phyloP scores from a whole-genome alignment of 53 echinoderm and acorn worm species.

The Temnopleurus reevesii region DNA sequence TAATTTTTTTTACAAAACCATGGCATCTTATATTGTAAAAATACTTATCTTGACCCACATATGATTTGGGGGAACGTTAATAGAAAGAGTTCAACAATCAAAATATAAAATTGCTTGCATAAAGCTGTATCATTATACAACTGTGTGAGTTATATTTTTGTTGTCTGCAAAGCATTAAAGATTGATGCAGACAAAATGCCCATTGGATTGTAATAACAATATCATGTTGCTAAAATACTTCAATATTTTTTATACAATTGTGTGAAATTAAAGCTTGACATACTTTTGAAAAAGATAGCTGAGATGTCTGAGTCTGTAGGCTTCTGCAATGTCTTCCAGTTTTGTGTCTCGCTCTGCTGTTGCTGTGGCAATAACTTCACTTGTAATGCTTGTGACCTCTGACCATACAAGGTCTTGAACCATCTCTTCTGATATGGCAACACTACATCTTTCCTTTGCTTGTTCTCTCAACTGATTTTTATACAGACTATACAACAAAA shows the following conservation, averaged over 20 bases:
- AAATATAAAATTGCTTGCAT: too few relatives aligned
- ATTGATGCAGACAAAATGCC: too few relatives aligned
- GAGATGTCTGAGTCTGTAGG: conserved; percentile 47
- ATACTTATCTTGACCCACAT: too few relatives aligned
- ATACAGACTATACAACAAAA: conserved; percentile 56
- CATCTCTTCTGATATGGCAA: conserved; percentile 42
- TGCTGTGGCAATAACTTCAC: conserved; percentile 60
- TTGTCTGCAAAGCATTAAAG: too few relatives aligned
- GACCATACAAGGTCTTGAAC: conserved; percentile 28
- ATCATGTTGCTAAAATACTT: too few relatives aligned
- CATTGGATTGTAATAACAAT: too few relatives aligned
- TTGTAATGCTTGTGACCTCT: conserved; percentile 41
- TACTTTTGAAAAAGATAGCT: conserved; percentile 74
- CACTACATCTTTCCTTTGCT: conserved; percentile 43
- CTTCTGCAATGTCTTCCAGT: conserved; percentile 66
- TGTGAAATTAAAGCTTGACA: not conserved
- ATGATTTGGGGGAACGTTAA: too few relatives aligned
- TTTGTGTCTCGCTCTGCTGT: conserved; percentile 59
- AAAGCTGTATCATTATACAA: too few relatives aligned
- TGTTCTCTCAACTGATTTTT: conserved; percentile 46
- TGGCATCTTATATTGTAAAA: too few relatives aligned
- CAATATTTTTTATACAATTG: not conserved
- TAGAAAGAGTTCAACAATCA: too few relatives aligned
- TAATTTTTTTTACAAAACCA: too few relatives aligned
- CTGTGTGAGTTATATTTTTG: too few relatives aligned